Evolutionary conservation across 2,113 vertebrate species (phyloP).

Genomic region (Trematocara nigrifrons): DNA sequence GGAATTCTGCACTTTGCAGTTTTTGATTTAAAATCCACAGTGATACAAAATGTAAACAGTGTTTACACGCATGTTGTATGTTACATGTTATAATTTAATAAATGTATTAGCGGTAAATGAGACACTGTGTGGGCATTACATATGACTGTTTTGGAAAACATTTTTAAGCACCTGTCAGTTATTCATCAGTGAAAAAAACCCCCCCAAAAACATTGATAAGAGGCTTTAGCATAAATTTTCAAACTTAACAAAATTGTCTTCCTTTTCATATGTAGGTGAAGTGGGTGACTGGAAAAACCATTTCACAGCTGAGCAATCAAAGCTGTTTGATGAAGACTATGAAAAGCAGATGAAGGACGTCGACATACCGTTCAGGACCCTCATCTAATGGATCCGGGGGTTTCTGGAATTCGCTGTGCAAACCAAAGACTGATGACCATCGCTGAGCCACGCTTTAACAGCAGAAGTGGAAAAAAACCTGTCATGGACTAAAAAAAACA

Average conservation of each 20-base stretch:
- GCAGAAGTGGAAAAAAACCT: not conserved
- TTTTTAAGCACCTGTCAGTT: not conserved
- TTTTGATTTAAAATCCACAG: not conserved
- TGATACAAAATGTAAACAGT: not conserved
- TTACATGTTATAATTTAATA: not conserved
- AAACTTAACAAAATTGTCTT: not conserved
- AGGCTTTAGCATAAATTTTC: not conserved
- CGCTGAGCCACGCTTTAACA: not conserved
- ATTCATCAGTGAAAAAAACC: not conserved
- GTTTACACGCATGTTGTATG: not conserved
- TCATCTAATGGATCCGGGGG: conserved; percentile 39
- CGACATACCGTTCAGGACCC: conserved; percentile 71
- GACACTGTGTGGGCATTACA: not conserved
- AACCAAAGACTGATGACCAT: not conserved
- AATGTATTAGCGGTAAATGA: not conserved
- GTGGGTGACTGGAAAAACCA: conserved; percentile 88
- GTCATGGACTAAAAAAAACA: not conserved
- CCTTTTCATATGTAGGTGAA: conserved; percentile 56
- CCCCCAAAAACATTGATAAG: not conserved
- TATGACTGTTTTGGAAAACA: not conserved
- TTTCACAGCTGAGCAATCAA: conserved; percentile 80
- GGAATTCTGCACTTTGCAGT: not conserved
- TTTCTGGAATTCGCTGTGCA: not conserved
- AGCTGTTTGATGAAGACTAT: conserved; percentile 81
- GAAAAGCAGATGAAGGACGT: conserved; percentile 75